Evolutionary conservation across 2,113 vertebrate species (phyloP).

Genomic region (Ibidorhyncha struthersii): DNA sequence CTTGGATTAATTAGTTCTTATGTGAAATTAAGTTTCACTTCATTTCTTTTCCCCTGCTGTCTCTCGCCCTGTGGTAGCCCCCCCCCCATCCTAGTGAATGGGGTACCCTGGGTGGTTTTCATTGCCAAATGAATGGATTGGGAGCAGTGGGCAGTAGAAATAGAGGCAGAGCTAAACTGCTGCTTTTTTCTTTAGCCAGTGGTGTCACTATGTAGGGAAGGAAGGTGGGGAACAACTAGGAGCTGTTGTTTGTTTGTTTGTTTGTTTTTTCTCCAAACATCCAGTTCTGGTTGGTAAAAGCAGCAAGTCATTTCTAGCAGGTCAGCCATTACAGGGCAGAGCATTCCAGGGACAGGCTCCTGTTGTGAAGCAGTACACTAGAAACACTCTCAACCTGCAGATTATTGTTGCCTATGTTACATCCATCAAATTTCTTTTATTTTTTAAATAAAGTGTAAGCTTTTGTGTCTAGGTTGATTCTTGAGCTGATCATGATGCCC

Average conservation of each 20-base stretch:
- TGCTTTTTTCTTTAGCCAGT: background rate
- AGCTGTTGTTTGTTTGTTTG: background rate
- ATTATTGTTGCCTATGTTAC: background rate
- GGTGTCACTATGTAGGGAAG: background rate
- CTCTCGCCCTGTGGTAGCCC: rapidly evolving
- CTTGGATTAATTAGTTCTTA: background rate
- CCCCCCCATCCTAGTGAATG: background rate
- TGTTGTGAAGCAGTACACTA: background rate
- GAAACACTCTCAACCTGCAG: background rate
- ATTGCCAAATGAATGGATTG: background rate
- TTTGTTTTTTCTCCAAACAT: background rate
- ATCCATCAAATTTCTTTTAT: background rate
- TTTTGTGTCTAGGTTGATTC: background rate
- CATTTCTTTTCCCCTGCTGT: background rate
- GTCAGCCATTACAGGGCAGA: background rate
- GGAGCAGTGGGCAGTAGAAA: background rate
- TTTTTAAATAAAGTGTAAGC: background rate
- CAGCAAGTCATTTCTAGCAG: background rate
- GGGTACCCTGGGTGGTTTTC: background rate
- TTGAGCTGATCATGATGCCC: background rate
- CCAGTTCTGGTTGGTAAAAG: background rate
- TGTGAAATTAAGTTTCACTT: background rate
- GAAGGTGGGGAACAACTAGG: background rate
- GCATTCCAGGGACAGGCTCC: background rate
- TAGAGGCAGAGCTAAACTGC: background rate